A percentile compares a stretch with the other conserved stretches of the same genome.
phyloP scores from a whole-genome alignment of 2,797 vertebrate species.

The Cyprinodon diabolis region DNA sequence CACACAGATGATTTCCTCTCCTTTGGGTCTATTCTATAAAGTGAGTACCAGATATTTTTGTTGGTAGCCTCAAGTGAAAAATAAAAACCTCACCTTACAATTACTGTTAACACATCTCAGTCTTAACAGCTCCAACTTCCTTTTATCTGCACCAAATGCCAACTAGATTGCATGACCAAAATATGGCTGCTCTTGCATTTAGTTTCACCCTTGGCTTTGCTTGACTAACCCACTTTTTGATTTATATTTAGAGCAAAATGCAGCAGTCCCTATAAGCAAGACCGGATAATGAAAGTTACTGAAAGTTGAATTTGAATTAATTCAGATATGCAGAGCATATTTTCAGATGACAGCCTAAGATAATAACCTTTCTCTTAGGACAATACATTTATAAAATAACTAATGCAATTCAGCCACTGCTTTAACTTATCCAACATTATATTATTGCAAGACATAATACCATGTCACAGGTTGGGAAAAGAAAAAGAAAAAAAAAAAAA shows the following conservation, averaged over 20 bases:
- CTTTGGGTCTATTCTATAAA: constrained; percentile 52
- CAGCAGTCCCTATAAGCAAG: neutral
- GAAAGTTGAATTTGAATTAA: too few species aligned
- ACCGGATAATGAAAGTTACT: too few species aligned
- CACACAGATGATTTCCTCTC: constrained; percentile 49
- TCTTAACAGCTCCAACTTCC: constrained; percentile 18
- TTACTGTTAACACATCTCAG: constrained; percentile 22
- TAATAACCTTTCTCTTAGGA: neutral
- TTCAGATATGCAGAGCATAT: neutral
- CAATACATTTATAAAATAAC: neutral
- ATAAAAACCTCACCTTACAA: constrained; percentile 27
- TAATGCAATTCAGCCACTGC: neutral
- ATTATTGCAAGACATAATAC: neutral
- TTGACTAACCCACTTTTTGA: neutral
- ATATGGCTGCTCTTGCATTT: constrained; percentile 2
- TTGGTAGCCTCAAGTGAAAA: constrained; percentile 39
- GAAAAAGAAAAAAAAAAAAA: neutral
- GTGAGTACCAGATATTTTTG: constrained; percentile 51
- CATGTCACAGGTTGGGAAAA: neutral
- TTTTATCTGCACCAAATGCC: constrained; percentile 21
- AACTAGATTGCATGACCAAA: constrained; percentile 13
- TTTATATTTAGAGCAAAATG: constrained; percentile 1
- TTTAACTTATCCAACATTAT: neutral
- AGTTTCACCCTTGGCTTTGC: neutral
- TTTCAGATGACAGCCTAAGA: neutral